Conservation (phyloP, 2,888 invertebrate species). For the Tipula unca region DNA sequence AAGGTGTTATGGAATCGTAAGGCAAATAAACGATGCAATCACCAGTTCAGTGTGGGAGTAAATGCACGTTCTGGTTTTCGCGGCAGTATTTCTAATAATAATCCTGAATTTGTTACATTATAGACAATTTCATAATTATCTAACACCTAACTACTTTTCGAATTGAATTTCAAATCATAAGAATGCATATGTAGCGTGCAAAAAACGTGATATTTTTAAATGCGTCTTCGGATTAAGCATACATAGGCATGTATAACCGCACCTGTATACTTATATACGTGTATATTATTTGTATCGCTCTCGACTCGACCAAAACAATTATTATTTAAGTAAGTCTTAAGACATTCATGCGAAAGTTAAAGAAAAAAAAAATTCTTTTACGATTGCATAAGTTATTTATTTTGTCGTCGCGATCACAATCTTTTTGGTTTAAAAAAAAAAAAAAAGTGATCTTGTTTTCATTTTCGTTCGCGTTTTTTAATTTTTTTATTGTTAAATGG, state of each 20-base stretch:
- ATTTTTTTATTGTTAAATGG: constrained; percentile 3
- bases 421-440: neutral
- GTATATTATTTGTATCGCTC: neutral
- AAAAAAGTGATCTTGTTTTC: neutral
- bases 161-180: no score
- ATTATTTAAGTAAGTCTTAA: neutral
- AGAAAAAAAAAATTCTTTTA: neutral
- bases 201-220: neutral
- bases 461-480: neutral
- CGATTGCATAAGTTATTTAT: neutral
- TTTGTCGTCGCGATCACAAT: neutral
- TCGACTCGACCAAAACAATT: neutral
- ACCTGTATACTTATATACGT: no score
- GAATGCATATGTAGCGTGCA: no score
- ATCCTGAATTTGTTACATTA: no score
- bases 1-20: no score
- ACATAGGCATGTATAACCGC: neutral
- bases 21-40: no score
- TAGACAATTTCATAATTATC: no score
- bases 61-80: no score
- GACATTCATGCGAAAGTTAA: neutral
- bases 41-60: no score
- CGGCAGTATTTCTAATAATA: no score
- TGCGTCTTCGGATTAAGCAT: neutral
- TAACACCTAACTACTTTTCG: no score